These are phyloP conservation scores for Petrophora chlorosata DNA, from an alignment of 2,888 invertebrate genomes.

Conservation along the genomic window DNA sequence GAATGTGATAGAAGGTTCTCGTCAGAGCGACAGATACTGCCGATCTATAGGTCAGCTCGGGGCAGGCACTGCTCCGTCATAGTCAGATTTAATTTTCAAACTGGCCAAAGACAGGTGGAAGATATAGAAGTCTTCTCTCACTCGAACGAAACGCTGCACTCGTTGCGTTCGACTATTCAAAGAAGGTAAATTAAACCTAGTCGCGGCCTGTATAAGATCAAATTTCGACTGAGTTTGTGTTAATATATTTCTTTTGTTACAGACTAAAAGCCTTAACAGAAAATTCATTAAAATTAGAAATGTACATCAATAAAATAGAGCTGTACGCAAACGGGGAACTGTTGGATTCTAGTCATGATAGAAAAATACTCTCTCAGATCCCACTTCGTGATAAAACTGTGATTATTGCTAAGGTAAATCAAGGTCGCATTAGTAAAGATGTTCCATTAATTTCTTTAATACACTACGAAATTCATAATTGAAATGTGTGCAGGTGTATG, in stretches of 20 bases:
- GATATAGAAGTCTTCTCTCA: constrained; percentile 97
- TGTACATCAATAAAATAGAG: constrained; percentile 96
- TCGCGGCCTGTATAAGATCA: too few relatives aligned
- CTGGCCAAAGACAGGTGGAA: constrained; percentile 93
- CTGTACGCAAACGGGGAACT: constrained; percentile 95
- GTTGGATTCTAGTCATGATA: constrained; percentile 93
- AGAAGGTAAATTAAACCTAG: constrained; percentile 76
- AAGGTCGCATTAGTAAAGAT: background rate
- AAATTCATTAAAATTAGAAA: constrained; percentile 92
- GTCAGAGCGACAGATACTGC: constrained; percentile 94
- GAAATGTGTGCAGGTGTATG: constrained; percentile 61
- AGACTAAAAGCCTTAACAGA: constrained; percentile 76
- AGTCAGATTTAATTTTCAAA: constrained; percentile 91
- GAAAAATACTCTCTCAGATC: constrained; percentile 93
- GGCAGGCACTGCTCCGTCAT: constrained; percentile 95
- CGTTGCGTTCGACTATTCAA: constrained; percentile 91
- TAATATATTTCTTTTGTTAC: constrained; percentile 45
- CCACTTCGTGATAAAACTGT: constrained; percentile 95
- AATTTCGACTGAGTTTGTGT: too few relatives aligned
- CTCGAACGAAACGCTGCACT: constrained; percentile 96
- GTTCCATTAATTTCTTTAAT: too few relatives aligned
- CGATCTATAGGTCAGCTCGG: constrained; percentile 94
- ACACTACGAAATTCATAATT: too few relatives aligned
- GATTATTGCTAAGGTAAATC: constrained; percentile 76
- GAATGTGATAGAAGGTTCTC: constrained; percentile 96